A percentile compares a stretch with the other conserved stretches of the same genome.
Evolutionary conservation across 2,113 vertebrate genomes (phyloP).

Genomic region (Copsychus sechellarum): DNA sequence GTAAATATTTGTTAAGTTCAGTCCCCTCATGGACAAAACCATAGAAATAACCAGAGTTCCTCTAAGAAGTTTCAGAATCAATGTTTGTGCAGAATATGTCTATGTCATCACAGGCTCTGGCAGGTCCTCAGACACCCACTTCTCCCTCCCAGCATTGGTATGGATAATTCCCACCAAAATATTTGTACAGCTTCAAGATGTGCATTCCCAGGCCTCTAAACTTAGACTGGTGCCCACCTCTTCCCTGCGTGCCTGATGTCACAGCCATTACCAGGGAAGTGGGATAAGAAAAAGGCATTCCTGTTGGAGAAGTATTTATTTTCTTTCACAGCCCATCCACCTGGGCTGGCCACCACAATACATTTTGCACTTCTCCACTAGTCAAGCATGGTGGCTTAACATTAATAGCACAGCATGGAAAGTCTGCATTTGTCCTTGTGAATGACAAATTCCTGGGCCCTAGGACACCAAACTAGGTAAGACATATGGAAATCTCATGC

Average conservation of each 20-base stretch:
- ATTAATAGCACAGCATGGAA: conserved; percentile 12
- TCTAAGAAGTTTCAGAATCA: conserved; percentile 5
- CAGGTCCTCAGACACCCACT: neutral
- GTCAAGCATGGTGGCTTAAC: conserved; percentile 28
- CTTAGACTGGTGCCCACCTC: neutral
- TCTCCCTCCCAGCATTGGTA: neutral
- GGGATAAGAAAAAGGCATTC: neutral
- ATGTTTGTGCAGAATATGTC: neutral
- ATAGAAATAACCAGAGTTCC: neutral
- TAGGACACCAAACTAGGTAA: conserved; percentile 1
- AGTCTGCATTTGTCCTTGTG: conserved; percentile 19
- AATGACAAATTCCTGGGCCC: conserved; percentile 24
- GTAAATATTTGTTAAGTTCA: conserved; percentile 12
- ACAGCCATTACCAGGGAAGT: neutral
- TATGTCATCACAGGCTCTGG: accelerated
- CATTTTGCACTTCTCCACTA: conserved; percentile 4
- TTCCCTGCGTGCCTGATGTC: neutral
- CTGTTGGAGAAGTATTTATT: neutral
- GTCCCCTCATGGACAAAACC: neutral
- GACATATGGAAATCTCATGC: neutral
- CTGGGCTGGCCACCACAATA: neutral
- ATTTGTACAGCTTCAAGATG: neutral
- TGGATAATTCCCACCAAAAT: neutral
- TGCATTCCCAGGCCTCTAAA: neutral
- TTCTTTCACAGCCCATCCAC: neutral